These are phyloP conservation scores for Phortica magna DNA, from an alignment of 2,888 invertebrate species.

Conservation along the genomic window DNA sequence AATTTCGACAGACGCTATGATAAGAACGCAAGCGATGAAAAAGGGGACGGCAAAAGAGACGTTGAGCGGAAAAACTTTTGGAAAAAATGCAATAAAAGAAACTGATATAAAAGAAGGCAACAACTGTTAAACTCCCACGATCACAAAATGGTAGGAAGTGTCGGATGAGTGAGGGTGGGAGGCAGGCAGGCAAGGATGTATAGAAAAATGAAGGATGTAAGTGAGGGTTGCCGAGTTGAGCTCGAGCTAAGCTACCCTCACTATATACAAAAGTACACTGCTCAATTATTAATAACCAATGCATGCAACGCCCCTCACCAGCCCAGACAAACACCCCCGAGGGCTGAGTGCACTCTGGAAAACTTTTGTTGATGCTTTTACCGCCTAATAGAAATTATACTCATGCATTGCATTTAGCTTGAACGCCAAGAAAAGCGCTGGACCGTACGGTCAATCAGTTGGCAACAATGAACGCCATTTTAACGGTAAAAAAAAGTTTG, in stretches of 20 bases:
- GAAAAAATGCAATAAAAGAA: slow-evolving; percentile 1
- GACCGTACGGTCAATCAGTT: slow-evolving; percentile 60
- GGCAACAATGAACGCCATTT: slow-evolving; percentile 45
- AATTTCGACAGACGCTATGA: not conserved
- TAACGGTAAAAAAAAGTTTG: not conserved
- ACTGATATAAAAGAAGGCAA: slow-evolving; percentile 33
- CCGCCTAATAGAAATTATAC: not conserved
- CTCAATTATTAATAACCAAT: slow-evolving; percentile 28
- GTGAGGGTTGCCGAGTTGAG: slow-evolving; percentile 1
- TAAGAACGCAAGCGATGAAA: not conserved
- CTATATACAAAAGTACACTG: not conserved
- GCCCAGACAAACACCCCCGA: not conserved
- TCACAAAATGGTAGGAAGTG: slow-evolving; percentile 43
- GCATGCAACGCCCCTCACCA: not conserved
- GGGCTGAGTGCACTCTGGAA: not conserved
- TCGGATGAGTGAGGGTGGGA: slow-evolving; percentile 29
- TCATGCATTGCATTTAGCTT: not conserved
- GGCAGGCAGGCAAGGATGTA: slow-evolving; percentile 27
- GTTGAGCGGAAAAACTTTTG: not conserved
- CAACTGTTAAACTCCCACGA: slow-evolving; percentile 71
- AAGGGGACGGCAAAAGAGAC: not conserved
- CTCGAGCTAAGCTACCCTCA: slow-evolving; percentile 9
- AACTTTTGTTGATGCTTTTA: slow-evolving; percentile 26
- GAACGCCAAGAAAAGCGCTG: not conserved
- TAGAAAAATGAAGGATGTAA: not conserved